Evolutionary conservation across 1,140 invertebrate genomes (phyloP), one percentile per base, ranked within the genome.

Genomic region (Eufriesea mexicana): DNA sequence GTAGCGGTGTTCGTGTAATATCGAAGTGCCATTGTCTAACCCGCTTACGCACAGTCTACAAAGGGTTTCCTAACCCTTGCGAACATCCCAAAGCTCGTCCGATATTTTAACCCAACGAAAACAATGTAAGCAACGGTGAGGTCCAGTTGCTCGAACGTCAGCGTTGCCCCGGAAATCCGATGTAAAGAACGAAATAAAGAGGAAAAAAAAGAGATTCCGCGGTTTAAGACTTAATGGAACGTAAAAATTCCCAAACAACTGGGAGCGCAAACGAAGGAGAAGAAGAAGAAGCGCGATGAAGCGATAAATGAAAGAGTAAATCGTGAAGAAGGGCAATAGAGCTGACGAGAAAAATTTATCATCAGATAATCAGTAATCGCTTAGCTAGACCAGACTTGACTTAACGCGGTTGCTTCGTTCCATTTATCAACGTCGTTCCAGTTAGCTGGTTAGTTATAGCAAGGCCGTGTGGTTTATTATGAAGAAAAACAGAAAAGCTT

Each of bases 381-480:
- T 82, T 76, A 59, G 51, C 20, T 49, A n/a, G 59, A 49, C 28
- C 20, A 45, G 59, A 14, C 79, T 28, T 55, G 61, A 83, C 28
- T 51, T 54, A 72, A 68, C 57, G 45, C 83, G 51, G 64, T 62
- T 62, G 75, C 55, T 49, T 35, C 35, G 28, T 86, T 80, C n/a
- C 81, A 88, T 90, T 83, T 76, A 86, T 90, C 86, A 90, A 88
- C 28, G 84, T 90, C 88, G 54, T 23, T 88, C 82, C 77, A 59
- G 73, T 89, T 86, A 86, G 73, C 62, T 66, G 57, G 62, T 68
- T 83, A 66, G 75, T 80, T 81, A 79, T 64, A 54, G 61, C 66
- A 28, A 83, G 80, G 45, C 59, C 9, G 54, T 47, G 42, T 64
- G 64, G 76, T 75, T 90, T 90, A 89, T 90, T 89, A 79, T 23